phyloP scores from a whole-genome alignment of 2,888 invertebrate species.

The Drosophila flavopinicola region DNA sequence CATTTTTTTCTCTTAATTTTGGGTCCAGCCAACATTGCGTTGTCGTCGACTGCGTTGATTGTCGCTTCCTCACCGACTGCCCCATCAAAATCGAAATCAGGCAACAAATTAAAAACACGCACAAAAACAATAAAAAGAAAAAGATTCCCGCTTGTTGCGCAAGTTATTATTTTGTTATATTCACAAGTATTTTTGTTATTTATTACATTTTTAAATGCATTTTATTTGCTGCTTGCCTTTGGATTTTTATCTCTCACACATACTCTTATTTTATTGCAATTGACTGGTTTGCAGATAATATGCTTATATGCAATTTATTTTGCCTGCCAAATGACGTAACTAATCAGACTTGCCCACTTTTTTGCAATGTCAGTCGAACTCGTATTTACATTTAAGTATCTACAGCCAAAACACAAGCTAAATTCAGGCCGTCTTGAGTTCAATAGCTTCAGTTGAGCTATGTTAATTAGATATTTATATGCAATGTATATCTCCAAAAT shows the following conservation, averaged over 20 bases:
- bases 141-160: not conserved
- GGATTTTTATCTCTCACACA: too few relatives aligned
- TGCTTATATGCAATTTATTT: not conserved
- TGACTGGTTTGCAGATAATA: not conserved
- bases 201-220: not conserved
- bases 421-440: slow-evolving; percentile 28
- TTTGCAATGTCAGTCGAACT: slow-evolving; percentile 4
- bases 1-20: slow-evolving; percentile 18
- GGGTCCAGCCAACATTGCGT: slow-evolving; percentile 13
- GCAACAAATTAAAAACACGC: slow-evolving; percentile 2
- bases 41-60: slow-evolving; percentile 29
- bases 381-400: too few relatives aligned
- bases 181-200: not conserved
- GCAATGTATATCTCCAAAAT: slow-evolving; percentile 38
- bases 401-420: slow-evolving; percentile 16
- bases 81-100: slow-evolving; percentile 19
- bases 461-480: slow-evolving; percentile 51
- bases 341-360: not conserved
- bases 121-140: not conserved
- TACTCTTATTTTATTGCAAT: not conserved
- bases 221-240: not conserved
- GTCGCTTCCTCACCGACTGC: slow-evolving; percentile 30
- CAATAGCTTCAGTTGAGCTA: slow-evolving; percentile 45
- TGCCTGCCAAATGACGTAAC: slow-evolving; percentile 12
- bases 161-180: not conserved